phyloP scores from a whole-genome alignment of 92 coral and sea anemone species.

The Muricea muricata region DNA sequence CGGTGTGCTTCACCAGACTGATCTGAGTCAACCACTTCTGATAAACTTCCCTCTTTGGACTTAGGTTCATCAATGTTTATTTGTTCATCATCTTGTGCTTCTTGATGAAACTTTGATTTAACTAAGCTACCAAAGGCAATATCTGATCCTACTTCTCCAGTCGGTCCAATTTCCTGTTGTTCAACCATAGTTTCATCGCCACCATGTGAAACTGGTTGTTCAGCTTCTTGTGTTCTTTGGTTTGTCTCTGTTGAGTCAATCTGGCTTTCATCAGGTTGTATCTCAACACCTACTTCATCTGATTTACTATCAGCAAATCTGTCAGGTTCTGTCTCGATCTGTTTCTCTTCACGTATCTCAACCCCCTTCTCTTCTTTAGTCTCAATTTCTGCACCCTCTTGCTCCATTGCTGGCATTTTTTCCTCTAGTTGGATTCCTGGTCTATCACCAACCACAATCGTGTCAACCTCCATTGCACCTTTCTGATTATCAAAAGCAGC shows the following conservation, averaged over 20 bases:
- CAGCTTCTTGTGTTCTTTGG: background rate
- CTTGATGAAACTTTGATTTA: background rate
- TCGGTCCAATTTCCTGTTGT: conserved; percentile 12
- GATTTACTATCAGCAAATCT: background rate
- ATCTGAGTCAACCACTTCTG: background rate
- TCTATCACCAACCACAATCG: background rate
- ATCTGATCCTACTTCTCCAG: background rate
- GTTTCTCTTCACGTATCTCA: background rate
- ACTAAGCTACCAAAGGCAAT: background rate
- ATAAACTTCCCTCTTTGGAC: background rate
- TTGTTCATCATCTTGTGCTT: background rate
- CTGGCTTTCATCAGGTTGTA: conserved; percentile 17
- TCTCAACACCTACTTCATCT: conserved; percentile 39
- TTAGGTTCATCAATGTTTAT: background rate
- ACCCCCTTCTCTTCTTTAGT: background rate
- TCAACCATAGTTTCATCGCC: background rate
- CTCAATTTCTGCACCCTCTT: background rate
- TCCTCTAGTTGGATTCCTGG: background rate
- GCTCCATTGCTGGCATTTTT: background rate
- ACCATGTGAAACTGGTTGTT: background rate
- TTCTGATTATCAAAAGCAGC: conserved; percentile 12
- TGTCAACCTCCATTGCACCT: background rate
- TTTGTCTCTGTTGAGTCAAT: background rate
- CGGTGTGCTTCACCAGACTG: background rate
- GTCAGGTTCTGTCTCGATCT: background rate